Conservation (phyloP, 1,140 invertebrate species). For the Leptopilina boulardi region DNA sequence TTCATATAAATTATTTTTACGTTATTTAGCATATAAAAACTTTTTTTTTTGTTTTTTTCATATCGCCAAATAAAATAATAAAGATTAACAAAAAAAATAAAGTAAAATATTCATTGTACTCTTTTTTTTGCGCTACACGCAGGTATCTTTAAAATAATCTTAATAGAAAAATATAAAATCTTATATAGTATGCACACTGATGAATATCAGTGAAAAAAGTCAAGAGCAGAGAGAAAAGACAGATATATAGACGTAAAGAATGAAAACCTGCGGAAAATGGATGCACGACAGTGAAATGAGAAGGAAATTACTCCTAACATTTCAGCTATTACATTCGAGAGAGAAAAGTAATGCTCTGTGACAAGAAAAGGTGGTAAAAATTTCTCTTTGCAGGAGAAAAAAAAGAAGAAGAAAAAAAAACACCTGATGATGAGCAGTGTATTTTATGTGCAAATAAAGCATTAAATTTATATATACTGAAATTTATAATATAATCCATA, state of each 20-base stretch:
- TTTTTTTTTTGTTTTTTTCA: too few species aligned
- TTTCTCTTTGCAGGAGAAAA: not conserved
- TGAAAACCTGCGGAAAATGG: constrained; percentile 33
- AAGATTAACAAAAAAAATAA: too few species aligned
- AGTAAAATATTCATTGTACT: too few species aligned
- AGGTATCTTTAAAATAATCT: not conserved
- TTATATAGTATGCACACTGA: not conserved
- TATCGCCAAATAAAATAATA: too few species aligned
- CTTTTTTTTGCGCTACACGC: too few species aligned
- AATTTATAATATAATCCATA: too few species aligned
- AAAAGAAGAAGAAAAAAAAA: too few species aligned
- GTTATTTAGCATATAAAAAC: too few species aligned
- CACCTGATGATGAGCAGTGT: too few species aligned
- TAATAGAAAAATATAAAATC: not conserved
- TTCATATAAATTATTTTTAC: too few species aligned
- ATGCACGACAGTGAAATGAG: constrained; percentile 23
- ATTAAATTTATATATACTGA: too few species aligned
- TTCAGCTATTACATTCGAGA: not conserved
- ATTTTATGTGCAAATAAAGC: too few species aligned
- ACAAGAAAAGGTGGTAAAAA: constrained; percentile 4
- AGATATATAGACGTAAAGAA: constrained; percentile 13
- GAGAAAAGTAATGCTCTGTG: constrained; percentile 3
- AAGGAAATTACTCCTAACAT: constrained; percentile 1
- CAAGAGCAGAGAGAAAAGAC: constrained; percentile 22
- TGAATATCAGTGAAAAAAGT: constrained; percentile 26